These are phyloP conservation scores for Chinchilla lanigera DNA, from an alignment of 2,113 vertebrate genomes.

Conservation along the genomic window DNA sequence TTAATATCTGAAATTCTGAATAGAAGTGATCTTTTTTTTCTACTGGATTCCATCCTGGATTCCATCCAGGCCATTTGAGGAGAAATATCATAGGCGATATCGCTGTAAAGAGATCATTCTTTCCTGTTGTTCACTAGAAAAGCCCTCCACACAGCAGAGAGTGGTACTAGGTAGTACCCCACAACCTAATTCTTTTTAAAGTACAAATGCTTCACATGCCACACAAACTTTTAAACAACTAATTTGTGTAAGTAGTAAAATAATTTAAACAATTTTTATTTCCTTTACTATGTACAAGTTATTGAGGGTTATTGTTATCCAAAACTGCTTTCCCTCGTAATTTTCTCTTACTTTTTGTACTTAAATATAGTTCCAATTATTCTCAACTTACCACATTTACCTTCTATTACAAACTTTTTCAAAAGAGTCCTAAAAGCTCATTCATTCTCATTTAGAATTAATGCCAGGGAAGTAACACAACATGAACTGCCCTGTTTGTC, in stretches of 20 bases:
- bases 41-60: not conserved
- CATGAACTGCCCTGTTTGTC: constrained; percentile 53
- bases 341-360: constrained; percentile 49
- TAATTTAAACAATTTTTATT: constrained; percentile 42
- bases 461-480: constrained; percentile 51
- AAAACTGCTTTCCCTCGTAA: constrained; percentile 25
- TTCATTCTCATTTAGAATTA: constrained; percentile 51
- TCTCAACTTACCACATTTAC: constrained; percentile 2
- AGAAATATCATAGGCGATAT: constrained; percentile 28
- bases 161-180: not conserved
- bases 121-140: constrained; percentile 28
- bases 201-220: not conserved
- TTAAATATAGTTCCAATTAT: constrained; percentile 25
- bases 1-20: constrained; percentile 45
- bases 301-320: constrained; percentile 5
- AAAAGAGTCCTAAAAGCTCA: constrained; percentile 35
- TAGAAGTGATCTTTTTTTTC: constrained; percentile 50
- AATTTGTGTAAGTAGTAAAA: constrained; percentile 19
- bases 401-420: constrained; percentile 38
- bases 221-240: not conserved
- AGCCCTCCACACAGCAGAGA: not conserved
- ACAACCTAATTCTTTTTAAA: not conserved
- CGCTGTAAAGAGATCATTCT: not conserved
- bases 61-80: constrained; percentile 49
- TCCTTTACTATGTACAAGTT: not conserved